Evolutionary conservation across 1,140 invertebrate genomes (phyloP), one percentile per base, ranked within the genome.

Genomic region (Drosophila dunni): DNA sequence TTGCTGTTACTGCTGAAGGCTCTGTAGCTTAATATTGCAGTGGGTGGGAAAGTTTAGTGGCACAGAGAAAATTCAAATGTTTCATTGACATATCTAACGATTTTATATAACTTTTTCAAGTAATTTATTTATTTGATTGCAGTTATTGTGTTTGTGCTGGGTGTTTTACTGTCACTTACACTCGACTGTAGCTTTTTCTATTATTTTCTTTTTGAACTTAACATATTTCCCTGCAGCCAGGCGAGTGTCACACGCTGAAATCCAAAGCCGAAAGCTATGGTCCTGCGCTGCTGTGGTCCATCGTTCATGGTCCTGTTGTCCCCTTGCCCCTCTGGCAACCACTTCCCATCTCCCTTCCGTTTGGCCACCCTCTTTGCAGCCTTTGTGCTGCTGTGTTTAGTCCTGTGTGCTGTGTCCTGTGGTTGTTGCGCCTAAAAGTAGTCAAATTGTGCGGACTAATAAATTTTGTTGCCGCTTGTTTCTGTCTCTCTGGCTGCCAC

Each of bases 391-490:
- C 24, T 29, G 2, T 50, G 67, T 63, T 45, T 42, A 17, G 29
- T 61, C 6, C 65, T n/a, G 24, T 24, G 24, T 24, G 3, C 24
- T 24, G 24, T 29, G 53, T 20, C 79, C 83, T 86, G 83, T 80
- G 83, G 83, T 89, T 86, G 80, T 89, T 89, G 83, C 84, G 83
- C 84, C 83, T 86, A 86, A 86, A 86, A 86, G 83, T 86, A 89
- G 83, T 86, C 83, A 86, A 86, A 86, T 86, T 86, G 83, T 86
- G 83, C 83, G 83, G 83, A 86, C 83, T 86, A 86, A 86, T 86
- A 86, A 86, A 86, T 86, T 86, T 86, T 86, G 83, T 86, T 86
- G 83, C 65, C 75, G 58, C 79, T 83, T 88, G 83, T 88, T 88
- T 88, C 76, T 57, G 36, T 61, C 36, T 66, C 82, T 76, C 63